These are phyloP conservation scores for Morus bassanus DNA, from an alignment of 2,797 vertebrate species.

Conservation along the genomic window DNA sequence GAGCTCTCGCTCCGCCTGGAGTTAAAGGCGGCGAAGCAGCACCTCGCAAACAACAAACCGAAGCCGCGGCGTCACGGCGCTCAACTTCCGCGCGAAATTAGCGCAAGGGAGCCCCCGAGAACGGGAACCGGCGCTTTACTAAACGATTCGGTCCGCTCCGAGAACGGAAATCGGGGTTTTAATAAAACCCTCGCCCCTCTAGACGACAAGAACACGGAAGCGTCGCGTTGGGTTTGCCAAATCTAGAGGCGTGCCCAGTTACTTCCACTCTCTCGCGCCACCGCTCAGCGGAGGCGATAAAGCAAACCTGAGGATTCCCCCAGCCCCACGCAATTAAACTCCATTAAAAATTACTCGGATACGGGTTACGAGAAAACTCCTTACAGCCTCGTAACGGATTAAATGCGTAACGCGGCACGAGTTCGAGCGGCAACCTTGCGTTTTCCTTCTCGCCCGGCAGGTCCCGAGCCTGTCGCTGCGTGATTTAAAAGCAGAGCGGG, in stretches of 20 bases:
- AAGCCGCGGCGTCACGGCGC: fast-evolving
- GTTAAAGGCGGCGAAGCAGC: not conserved
- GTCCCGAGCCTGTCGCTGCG: not conserved
- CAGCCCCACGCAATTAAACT: not conserved
- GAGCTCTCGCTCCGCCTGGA: not conserved
- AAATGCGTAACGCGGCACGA: fast-evolving
- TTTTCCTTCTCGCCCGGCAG: too few relatives aligned
- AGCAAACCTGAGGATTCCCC: too few relatives aligned
- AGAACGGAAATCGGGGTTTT: not conserved
- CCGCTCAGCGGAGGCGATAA: not conserved
- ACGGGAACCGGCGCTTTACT: not conserved
- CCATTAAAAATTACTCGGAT: not conserved
- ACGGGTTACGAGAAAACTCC: not conserved
- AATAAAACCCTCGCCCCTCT: not conserved
- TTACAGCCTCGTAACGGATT: not conserved
- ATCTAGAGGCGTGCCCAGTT: not conserved
- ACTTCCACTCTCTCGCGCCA: not conserved
- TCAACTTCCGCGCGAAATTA: fast-evolving
- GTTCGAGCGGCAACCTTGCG: not conserved
- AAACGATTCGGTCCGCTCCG: not conserved
- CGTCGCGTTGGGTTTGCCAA: not conserved
- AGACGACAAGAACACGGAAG: not conserved
- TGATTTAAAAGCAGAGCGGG: not conserved
- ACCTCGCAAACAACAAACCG: fast-evolving
- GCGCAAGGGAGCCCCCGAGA: fast-evolving